Evolutionary conservation across 2,888 invertebrate species (phyloP).

Genomic region (Reticulitermes lucifugus): DNA sequence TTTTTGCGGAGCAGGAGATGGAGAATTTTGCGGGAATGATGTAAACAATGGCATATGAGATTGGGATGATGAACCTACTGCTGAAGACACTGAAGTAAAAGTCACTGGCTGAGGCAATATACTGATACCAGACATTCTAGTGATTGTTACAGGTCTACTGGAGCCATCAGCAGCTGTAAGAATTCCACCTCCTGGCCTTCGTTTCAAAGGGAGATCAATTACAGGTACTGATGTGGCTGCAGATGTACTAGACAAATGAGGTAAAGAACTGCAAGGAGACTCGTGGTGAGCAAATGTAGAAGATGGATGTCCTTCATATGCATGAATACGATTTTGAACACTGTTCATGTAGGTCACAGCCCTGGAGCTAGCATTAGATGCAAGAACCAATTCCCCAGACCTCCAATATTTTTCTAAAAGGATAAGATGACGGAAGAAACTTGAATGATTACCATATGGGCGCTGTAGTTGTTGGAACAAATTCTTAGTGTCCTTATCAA

Average conservation of each 20-base stretch:
- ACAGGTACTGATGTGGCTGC: slow-evolving; percentile 51
- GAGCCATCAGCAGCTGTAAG: slow-evolving; percentile 16
- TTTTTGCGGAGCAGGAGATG: slow-evolving; percentile 31
- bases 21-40: not conserved
- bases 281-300: not conserved
- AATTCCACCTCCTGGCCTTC: slow-evolving; percentile 16
- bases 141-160: slow-evolving; percentile 16
- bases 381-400: slow-evolving; percentile 68
- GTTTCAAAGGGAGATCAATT: slow-evolving; percentile 43
- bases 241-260: slow-evolving; percentile 43
- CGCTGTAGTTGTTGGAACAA: slow-evolving; percentile 86
- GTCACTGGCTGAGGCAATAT: slow-evolving; percentile 17
- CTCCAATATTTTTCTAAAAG: slow-evolving; percentile 86
- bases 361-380: slow-evolving; percentile 78
- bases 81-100: slow-evolving; percentile 10
- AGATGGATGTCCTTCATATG: slow-evolving; percentile 71
- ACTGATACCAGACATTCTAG: slow-evolving; percentile 7
- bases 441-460: slow-evolving; percentile 89
- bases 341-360: slow-evolving; percentile 84
- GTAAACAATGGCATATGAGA: slow-evolving; percentile 22
- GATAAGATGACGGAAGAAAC: slow-evolving; percentile 84
- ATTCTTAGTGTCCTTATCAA: slow-evolving; percentile 82
- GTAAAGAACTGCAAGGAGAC: not conserved
- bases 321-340: slow-evolving; percentile 80
- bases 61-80: not conserved